Evolutionary conservation across 2,888 invertebrate genomes (phyloP).

Genomic region (Clitarchus hookeri): DNA sequence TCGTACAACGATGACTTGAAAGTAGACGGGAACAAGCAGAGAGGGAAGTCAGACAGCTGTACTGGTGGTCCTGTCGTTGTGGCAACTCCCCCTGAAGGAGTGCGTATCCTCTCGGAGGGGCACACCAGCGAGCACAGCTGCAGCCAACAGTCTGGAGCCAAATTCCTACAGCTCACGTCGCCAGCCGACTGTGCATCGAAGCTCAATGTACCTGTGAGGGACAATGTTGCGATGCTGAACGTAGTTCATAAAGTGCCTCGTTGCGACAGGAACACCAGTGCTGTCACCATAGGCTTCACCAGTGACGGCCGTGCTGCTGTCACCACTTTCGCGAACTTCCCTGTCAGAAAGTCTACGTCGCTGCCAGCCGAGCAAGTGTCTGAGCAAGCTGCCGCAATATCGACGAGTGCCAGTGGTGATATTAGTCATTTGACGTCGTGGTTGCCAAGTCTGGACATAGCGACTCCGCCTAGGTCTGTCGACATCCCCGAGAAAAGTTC

Average conservation of each 20-base stretch:
- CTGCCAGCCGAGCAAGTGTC: conserved; percentile 25
- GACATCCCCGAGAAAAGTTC: background rate
- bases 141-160: background rate
- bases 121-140: background rate
- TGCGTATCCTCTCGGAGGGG: background rate
- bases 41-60: background rate
- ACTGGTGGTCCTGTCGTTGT: background rate
- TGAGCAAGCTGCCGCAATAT: background rate
- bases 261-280: background rate
- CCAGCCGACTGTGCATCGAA: background rate
- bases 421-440: background rate
- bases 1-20: background rate
- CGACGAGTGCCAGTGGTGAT: conserved; percentile 1
- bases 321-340: conserved; percentile 35
- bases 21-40: background rate
- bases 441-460: conserved; percentile 3
- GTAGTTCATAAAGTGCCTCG: background rate
- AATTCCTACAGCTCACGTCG: background rate
- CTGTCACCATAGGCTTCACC: conserved; percentile 39
- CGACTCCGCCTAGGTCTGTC: background rate
- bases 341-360: conserved; percentile 36
- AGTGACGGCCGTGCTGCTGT: conserved; percentile 38
- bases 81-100: background rate
- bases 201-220: background rate
- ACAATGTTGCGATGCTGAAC: background rate